Evolutionary conservation across 37 sponge, comb jelly and placozoan species (phyloP), one percentile per base, ranked within the genome.

Genomic region (Theonella swinhoei): DNA sequence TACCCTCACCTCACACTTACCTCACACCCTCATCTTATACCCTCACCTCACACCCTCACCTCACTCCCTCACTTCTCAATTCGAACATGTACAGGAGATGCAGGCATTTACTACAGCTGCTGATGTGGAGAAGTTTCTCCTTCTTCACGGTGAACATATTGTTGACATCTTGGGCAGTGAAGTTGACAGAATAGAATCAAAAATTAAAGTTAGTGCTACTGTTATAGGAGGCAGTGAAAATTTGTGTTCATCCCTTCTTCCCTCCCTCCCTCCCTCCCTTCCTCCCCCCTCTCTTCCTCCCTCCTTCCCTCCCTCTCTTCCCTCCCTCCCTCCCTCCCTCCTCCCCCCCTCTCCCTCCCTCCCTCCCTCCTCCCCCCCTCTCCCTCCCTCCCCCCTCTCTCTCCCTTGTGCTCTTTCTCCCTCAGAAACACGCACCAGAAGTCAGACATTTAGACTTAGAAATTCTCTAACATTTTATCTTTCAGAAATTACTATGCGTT

Each of bases 361-460:
- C n/a, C n/a, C n/a, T n/a, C n/a, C n/a, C n/a, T n/a, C n/a, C n/a
- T n/a, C n/a, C n/a, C n/a, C n/a, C 20, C 24, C 39, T 70, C 39
- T 11, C 0, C 28, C 22, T 26, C 58, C 25, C 36, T 39, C 9
- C 47, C 64, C 30, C 34, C 28, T 43, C 75, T 58, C 1, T 47
- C 1, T 82, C 29, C 41, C 32, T 23, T 78, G 37, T 64, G 80
- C 72, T 1, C 79, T 38, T 39, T 19, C 70, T 23, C 68, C 11
- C 72, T 26, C 82, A 95, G 97, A 95, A 86, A 80, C 75, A 85
- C 33, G 78, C 89, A 34, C 97, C 97, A 61, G 97, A 97, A 68
- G 84, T 91, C 3, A 68, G 93, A 31, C 97, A 97, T 83, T 92
- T 97, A 11, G 97, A 97, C 81, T 83, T 97, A 43, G 97, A 97